Evolutionary conservation across 1,140 invertebrate genomes (phyloP).

Genomic region (Drosophila erecta): DNA sequence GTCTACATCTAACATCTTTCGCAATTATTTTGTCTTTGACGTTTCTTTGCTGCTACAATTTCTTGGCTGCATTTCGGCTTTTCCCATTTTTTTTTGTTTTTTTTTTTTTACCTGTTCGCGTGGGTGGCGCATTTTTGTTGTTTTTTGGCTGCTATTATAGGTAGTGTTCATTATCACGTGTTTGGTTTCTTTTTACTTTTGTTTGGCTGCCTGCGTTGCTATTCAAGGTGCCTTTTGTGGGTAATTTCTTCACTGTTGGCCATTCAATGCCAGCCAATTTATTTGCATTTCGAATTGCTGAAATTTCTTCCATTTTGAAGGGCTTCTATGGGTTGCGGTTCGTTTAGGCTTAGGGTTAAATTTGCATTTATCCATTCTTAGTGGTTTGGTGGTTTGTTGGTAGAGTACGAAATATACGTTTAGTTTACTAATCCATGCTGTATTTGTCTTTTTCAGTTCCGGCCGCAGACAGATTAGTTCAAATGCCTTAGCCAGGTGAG

Average conservation of each 20-base stretch:
- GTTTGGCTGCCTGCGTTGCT: conserved; percentile 39
- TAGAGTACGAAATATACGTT: not conserved
- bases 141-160: conserved; percentile 35
- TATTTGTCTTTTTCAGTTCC: conserved; percentile 87
- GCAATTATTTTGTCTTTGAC: conserved; percentile 66
- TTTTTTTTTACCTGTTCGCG: conserved; percentile 48
- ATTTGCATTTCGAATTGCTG: conserved; percentile 55
- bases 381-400: conserved; percentile 3
- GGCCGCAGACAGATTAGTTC: conserved; percentile 91
- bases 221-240: conserved; percentile 24
- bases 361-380: conserved; percentile 8
- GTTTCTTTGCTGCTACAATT: conserved; percentile 50
- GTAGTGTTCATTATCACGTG: conserved; percentile 64
- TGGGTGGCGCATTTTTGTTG: conserved; percentile 53
- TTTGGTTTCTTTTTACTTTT: conserved; percentile 36
- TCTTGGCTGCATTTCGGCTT: conserved; percentile 55
- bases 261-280: conserved; percentile 65
- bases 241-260: conserved; percentile 19
- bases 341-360: conserved; percentile 9
- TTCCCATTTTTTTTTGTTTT: conserved; percentile 9
- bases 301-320: conserved; percentile 32
- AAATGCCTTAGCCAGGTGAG: conserved; percentile 94
- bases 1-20: conserved; percentile 32
- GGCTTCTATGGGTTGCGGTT: conserved; percentile 30
- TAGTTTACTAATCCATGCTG: conserved; percentile 35